Conservation (phyloP, 2,797 vertebrate species). For the Delichon dasypus region DNA sequence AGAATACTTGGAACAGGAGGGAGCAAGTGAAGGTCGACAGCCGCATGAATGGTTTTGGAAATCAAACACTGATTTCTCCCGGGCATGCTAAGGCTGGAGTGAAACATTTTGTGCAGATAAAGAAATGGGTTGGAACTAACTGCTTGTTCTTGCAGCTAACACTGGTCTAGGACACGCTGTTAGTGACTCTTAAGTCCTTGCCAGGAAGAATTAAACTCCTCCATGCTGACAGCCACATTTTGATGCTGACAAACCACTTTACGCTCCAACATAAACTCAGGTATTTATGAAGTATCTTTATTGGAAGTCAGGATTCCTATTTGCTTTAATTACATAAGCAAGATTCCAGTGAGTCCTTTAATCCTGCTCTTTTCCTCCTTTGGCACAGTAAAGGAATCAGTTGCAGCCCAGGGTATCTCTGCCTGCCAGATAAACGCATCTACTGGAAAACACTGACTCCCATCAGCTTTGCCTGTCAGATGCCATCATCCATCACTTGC, state of each 20-base stretch:
- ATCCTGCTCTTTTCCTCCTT: background rate
- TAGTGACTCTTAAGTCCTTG: background rate
- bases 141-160: background rate
- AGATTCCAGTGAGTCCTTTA: conserved; percentile 41
- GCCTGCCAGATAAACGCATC: conserved; percentile 19
- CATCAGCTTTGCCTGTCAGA: conserved; percentile 38
- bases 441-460: conserved; percentile 8
- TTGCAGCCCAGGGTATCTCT: background rate
- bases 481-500: conserved; percentile 20
- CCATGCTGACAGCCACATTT: conserved; percentile 56
- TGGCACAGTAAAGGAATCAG: background rate
- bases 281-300: conserved; percentile 57
- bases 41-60: background rate
- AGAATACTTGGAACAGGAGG: background rate
- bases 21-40: background rate
- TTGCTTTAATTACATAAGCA: conserved; percentile 59
- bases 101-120: background rate
- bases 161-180: background rate
- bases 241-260: conserved; percentile 56
- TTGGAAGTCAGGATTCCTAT: conserved; percentile 39
- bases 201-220: conserved; percentile 57
- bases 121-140: background rate
- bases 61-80: background rate
- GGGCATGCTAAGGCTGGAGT: background rate
- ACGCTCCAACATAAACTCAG: conserved; percentile 35